phyloP scores from a whole-genome alignment of 2,113 vertebrate species.

The Zapornia atra region DNA sequence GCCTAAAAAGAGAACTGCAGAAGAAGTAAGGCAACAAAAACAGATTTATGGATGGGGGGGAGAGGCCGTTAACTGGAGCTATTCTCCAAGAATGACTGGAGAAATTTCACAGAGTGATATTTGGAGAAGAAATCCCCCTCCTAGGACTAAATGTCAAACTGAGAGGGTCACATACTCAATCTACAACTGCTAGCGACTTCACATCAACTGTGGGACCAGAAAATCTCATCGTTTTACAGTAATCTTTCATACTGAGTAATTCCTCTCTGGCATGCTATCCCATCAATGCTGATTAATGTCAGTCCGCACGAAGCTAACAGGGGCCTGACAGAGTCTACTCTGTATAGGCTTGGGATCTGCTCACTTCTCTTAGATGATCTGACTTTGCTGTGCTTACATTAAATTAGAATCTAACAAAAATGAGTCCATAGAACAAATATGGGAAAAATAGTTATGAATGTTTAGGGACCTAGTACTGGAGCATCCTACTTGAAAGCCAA shows the following conservation, averaged over 20 bases:
- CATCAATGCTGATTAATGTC: constrained; percentile 28
- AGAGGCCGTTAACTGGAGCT: not conserved
- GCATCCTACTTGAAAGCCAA: not conserved
- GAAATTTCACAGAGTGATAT: not conserved
- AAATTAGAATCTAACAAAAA: not conserved
- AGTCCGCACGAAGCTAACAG: not conserved
- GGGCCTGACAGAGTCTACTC: not conserved
- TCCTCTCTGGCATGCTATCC: constrained; percentile 7
- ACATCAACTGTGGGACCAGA: not conserved
- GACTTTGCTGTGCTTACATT: not conserved
- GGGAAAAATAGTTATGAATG: not conserved
- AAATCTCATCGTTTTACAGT: constrained; percentile 22
- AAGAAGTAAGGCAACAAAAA: not conserved
- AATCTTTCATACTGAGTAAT: constrained; percentile 20
- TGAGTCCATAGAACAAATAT: not conserved
- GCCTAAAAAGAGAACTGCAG: not conserved
- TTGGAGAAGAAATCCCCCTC: not conserved
- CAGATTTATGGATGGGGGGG: not conserved
- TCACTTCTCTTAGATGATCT: not conserved
- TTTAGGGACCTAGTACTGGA: not conserved
- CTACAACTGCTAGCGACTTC: not conserved
- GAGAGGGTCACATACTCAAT: not conserved
- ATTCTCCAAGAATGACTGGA: not conserved
- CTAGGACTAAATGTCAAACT: constrained; percentile 3
- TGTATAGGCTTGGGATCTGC: not conserved